Base-by-base conservation (phyloP, 2,888 invertebrate species). In the Julus scanicus region DNA sequence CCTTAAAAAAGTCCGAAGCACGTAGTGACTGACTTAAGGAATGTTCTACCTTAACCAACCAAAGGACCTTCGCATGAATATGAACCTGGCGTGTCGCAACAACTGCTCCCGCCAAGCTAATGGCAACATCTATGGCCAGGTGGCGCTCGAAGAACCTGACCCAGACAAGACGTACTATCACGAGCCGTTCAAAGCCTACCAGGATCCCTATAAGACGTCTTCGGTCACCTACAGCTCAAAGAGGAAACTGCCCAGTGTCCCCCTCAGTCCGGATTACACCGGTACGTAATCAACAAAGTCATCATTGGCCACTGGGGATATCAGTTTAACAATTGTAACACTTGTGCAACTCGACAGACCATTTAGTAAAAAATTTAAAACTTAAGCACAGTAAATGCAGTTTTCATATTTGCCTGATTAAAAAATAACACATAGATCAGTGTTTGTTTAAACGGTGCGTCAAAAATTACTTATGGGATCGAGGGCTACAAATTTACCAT, bases 211-310 rank as follows among this genome's bases (percentile, higher is more conserved):
- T 88, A 89, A 85, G 53, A 80, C 88, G 15, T 88, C 89, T 80
- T 89, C 86, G 90, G 90, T 89, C 89, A 91, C 92, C 89, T 91
- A 91, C 90, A 91, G 91, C 90, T 83, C 89, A n/a, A 89, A 89
- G 20, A 90, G 92, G 89, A 91, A 91, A 89, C 91, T 92, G 44
- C 92, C 92, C n/a, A 91, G 91, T 53, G 90, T 92, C 57, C 92
- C 92, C 4, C 86, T 83, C 49, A 93, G 94, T 90, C 94, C 94
- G 89, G 94, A 94, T 91, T 94, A 94, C 91, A 93, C 94, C 92
- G 94, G 94, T 94, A 92, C 91, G 92, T 40, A 37, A 80, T 11
- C 37, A 29, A 2, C 9, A 80, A 1, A 29, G 29, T 29, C 1
- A 29, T 29, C 29, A 29, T 29, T 29, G 29, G 29, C 29, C 29